These are phyloP conservation scores for Platycheirus rosarum DNA, from an alignment of 2,888 invertebrate genomes.

Conservation along the genomic window DNA sequence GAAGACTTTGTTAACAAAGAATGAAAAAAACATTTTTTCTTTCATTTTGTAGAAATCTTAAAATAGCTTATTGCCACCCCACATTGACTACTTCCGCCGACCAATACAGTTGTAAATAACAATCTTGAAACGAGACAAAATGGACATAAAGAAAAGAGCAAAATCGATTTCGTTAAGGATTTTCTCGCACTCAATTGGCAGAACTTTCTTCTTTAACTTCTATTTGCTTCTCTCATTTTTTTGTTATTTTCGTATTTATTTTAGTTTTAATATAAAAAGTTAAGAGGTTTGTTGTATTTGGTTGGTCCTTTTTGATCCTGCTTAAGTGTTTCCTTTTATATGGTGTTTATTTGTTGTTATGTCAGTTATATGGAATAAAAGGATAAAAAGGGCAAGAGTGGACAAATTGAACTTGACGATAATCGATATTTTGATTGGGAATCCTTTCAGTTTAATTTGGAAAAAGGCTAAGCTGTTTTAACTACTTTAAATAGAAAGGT, in stretches of 20 bases:
- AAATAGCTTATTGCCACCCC: slow-evolving; percentile 59
- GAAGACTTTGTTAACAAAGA: background rate
- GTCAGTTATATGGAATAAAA: slow-evolving; percentile 50
- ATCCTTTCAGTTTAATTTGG: slow-evolving; percentile 64
- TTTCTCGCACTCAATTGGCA: slow-evolving; percentile 69
- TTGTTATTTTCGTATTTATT: slow-evolving; percentile 25
- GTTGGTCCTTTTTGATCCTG: slow-evolving; percentile 59
- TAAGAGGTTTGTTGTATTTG: slow-evolving; percentile 55
- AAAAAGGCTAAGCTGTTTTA: background rate
- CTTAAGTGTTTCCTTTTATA: slow-evolving; percentile 34
- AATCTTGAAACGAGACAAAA: slow-evolving; percentile 14
- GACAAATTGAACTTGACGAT: slow-evolving; percentile 62
- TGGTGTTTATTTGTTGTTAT: slow-evolving; percentile 51
- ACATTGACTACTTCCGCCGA: slow-evolving; percentile 4
- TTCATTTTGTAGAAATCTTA: slow-evolving; percentile 30
- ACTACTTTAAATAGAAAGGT: too few species aligned
- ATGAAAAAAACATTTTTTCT: slow-evolving; percentile 3
- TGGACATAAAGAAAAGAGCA: slow-evolving; percentile 15
- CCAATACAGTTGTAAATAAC: slow-evolving; percentile 51
- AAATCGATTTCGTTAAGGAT: slow-evolving; percentile 69
- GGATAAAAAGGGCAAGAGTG: slow-evolving; percentile 41
- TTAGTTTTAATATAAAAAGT: slow-evolving; percentile 58
- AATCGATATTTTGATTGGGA: slow-evolving; percentile 56
- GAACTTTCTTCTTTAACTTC: slow-evolving; percentile 44
- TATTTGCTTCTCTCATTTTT: background rate